phyloP scores from a whole-genome alignment of 1,140 invertebrate genomes.

The Adoxophyes honmai region DNA sequence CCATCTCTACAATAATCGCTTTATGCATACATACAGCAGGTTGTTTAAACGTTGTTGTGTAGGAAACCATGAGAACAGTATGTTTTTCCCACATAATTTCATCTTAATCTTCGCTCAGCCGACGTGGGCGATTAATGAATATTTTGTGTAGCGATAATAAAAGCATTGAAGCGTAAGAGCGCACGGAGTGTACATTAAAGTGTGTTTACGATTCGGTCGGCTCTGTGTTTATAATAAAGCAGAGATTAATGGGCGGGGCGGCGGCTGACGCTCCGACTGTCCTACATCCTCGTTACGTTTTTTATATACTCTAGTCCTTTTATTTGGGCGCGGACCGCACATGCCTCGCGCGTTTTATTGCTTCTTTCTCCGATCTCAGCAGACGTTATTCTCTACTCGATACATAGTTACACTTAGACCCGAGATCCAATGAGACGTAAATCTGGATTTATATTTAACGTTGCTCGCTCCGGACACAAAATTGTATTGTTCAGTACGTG shows the following conservation, averaged over 20 bases:
- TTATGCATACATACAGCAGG: no score
- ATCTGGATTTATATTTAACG: constrained; percentile 15
- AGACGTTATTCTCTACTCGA: neutral
- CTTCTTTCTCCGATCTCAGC: constrained; percentile 37
- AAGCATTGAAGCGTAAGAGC: constrained; percentile 28
- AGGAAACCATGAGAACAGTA: no score
- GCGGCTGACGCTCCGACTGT: constrained; percentile 31
- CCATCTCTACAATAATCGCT: no score
- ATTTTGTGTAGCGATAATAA: constrained; percentile 16
- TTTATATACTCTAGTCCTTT: constrained; percentile 49
- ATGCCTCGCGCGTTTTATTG: constrained; percentile 54
- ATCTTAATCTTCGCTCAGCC: neutral
- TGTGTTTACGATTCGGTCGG: constrained; percentile 66
- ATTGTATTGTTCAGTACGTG: constrained; percentile 15
- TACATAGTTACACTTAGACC: constrained; percentile 9
- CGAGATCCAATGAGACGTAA: constrained; percentile 12
- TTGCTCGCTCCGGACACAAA: constrained; percentile 5
- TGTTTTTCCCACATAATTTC: constrained; percentile 7
- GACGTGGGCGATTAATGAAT: constrained; percentile 11
- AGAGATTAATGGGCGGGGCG: constrained; percentile 55
- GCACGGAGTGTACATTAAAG: constrained; percentile 45
- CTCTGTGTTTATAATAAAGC: constrained; percentile 68
- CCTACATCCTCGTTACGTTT: constrained; percentile 57
- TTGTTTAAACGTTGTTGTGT: no score
- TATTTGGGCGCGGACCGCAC: constrained; percentile 48